These are phyloP conservation scores for Meteorus colon DNA, from an alignment of 2,888 invertebrate species.

Conservation along the genomic window DNA sequence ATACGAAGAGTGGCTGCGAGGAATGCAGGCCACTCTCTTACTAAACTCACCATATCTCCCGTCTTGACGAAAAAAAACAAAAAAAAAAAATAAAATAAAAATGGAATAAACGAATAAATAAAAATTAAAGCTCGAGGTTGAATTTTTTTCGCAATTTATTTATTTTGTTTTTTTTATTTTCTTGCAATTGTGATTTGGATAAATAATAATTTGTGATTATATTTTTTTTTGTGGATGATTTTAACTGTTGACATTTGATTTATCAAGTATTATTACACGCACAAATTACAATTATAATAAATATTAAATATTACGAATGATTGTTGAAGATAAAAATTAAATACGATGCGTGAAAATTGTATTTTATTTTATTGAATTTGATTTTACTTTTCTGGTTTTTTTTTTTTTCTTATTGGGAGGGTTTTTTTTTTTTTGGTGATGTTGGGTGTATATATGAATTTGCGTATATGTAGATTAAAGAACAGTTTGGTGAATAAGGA, in stretches of 20 bases:
- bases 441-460: background rate
- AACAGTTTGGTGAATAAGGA: conserved; percentile 8
- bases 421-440: background rate
- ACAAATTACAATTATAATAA: background rate
- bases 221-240: background rate
- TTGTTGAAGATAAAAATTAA: background rate
- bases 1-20: conserved; percentile 53
- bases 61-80: background rate
- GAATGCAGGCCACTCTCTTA: conserved; percentile 59
- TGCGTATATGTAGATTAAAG: background rate
- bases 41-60: conserved; percentile 13
- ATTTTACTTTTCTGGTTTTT: background rate
- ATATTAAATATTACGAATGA: background rate
- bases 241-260: background rate
- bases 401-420: background rate
- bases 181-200: background rate
- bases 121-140: background rate
- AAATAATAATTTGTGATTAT: background rate
- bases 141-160: background rate
- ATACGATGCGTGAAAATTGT: background rate
- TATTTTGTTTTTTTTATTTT: background rate
- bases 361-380: too few relatives aligned
- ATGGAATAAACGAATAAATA: background rate
- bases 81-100: background rate
- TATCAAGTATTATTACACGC: background rate